Base-by-base conservation (phyloP, 2,888 invertebrate genomes). In the Pseudococcus longispinus region DNA sequence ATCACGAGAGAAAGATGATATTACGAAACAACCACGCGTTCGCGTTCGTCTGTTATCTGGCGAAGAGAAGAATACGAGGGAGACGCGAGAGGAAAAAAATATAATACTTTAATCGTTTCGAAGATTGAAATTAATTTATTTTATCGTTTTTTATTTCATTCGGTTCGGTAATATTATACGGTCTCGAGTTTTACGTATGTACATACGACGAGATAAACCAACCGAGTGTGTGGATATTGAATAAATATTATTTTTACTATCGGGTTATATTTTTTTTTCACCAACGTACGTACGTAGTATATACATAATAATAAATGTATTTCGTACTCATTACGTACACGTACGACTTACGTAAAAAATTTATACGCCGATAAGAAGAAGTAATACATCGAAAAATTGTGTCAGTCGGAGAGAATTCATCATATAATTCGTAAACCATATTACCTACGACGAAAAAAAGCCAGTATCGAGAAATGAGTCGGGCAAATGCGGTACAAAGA, bases 111-210 rank as follows among this genome's bases (percentile, higher is more conserved):
- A 70, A 70, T 70, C 70, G 29, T 70, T 29, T 26, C 29, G 29
- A 29, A 70, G 70, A 70, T 70, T 18, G 70, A 70, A 70, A 70
- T 70, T 70, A 70, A 70, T 70, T 70, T 70, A 70, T 29, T 70
- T 70, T 70, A 70, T 70, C 29, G 70, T 70, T 70, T 70, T 70
- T 70, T 70, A 70, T 70, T 70, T 70, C 70, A 70, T 70, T 18
- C 29, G 29, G n/a, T 29, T 70, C 29, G 15, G 70, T 70, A 70
- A 29, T 70, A 70, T 70, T 70, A 70, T 70, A 26, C 65, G 65
- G n/a, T 26, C 70, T 60, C 20, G 20, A 23, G 23, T 20, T 60
- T 23, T 23, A 60, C 60, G 20, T 60, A 60, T 23, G 60, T 60
- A 51, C 51, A n/a, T 51, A 74, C 74, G 74, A 74, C 74, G 74